Evolutionary conservation across 2,888 invertebrate species (phyloP).

Genomic region (Brachypalpus laphriformis): DNA sequence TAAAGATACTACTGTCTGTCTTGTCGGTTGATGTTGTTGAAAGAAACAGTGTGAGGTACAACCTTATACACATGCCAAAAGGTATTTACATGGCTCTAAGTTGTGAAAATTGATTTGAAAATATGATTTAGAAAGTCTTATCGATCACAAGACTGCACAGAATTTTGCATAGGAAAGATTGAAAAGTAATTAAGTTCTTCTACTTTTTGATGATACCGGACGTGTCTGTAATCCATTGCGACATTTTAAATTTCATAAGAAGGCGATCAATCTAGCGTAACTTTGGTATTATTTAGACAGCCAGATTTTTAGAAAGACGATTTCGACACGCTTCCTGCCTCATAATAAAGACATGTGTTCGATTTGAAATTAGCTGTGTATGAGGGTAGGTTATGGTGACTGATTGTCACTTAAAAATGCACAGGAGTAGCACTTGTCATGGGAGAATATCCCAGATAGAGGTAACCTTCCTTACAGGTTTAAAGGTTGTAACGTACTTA

Average conservation of each 20-base stretch:
- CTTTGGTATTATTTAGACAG: not conserved
- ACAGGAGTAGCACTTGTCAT: no score
- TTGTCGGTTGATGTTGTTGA: conserved; percentile 17
- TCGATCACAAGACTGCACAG: conserved; percentile 16
- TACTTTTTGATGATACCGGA: not conserved
- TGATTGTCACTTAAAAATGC: no score
- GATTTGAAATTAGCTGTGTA: no score
- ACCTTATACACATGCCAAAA: conserved; percentile 14
- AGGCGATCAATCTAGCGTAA: not conserved
- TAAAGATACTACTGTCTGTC: conserved; percentile 13
- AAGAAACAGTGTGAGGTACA: not conserved
- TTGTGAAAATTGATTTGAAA: conserved; percentile 40
- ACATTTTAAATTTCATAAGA: not conserved
- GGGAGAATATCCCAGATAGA: no score
- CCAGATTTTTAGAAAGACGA: no score
- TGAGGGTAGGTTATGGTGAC: no score
- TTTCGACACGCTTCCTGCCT: no score
- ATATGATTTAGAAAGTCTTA: not conserved
- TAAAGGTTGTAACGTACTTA: no score
- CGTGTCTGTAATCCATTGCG: not conserved
- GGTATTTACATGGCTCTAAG: not conserved
- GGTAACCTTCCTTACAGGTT: no score
- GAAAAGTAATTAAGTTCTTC: not conserved
- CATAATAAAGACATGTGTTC: no score
- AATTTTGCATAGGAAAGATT: conserved; percentile 32